Conservation (phyloP, 2,113 vertebrate species). For the Vulpes lagopus region DNA sequence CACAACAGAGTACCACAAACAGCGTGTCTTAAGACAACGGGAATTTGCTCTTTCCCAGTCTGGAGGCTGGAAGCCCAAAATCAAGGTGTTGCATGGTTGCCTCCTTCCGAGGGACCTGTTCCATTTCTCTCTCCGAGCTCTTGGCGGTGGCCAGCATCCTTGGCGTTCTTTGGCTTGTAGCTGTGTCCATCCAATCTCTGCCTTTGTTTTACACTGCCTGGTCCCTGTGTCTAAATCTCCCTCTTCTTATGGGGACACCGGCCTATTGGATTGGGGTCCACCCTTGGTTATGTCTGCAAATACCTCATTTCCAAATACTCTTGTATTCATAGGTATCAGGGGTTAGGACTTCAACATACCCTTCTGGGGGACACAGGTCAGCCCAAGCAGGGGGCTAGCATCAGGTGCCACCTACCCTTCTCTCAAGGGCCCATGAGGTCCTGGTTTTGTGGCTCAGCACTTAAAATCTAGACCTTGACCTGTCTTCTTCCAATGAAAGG, state of each 20-base stretch:
- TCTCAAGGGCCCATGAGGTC: not conserved
- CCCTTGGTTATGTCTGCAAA: not conserved
- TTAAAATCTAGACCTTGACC: slow-evolving; percentile 22
- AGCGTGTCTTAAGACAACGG: not conserved
- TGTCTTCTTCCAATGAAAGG: not conserved
- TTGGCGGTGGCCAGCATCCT: not conserved
- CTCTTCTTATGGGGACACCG: not conserved
- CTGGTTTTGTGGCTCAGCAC: not conserved
- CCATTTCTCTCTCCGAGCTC: not conserved
- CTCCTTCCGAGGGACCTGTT: not conserved
- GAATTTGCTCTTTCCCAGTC: not conserved
- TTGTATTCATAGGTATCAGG: not conserved
- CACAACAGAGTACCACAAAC: not conserved
- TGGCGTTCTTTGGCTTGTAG: not conserved
- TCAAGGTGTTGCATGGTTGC: not conserved
- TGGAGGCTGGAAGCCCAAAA: not conserved
- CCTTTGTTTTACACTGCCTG: not conserved
- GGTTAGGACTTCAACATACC: not conserved
- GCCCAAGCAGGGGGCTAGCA: not conserved
- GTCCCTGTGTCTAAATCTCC: not conserved
- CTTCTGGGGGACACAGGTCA: not conserved
- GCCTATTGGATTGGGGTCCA: not conserved
- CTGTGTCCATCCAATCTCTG: not conserved
- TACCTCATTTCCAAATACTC: not conserved
- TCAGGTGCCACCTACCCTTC: not conserved